phyloP scores from a whole-genome alignment of 2,888 invertebrate genomes.

The Acanthococcus lagerstroemiae region DNA sequence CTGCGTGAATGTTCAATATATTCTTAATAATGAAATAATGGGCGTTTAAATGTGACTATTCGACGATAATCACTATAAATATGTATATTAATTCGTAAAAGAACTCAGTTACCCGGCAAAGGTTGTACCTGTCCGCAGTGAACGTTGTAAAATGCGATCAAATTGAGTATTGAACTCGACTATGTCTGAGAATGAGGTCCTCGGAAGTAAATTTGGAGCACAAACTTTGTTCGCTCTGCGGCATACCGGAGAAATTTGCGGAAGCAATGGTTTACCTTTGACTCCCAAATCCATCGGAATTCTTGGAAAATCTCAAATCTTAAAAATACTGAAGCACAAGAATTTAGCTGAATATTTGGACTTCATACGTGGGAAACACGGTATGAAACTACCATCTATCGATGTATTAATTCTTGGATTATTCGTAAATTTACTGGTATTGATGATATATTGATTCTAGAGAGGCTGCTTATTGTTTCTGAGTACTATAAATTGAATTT shows the following conservation, averaged over 20 bases:
- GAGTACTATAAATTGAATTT: slow-evolving; percentile 64
- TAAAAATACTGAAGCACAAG: slow-evolving; percentile 67
- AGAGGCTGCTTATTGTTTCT: slow-evolving; percentile 70
- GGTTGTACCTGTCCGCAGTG: no score
- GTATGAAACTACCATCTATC: slow-evolving; percentile 48
- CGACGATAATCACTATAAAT: no score
- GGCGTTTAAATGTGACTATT: no score
- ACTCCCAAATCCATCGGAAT: slow-evolving; percentile 95
- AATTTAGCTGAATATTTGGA: slow-evolving; percentile 84
- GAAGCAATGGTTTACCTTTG: slow-evolving; percentile 88
- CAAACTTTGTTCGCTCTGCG: slow-evolving; percentile 83
- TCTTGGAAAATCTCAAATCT: slow-evolving; percentile 72
- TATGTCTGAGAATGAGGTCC: background rate
- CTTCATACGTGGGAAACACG: slow-evolving; percentile 86
- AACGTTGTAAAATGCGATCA: no score
- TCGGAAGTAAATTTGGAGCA: slow-evolving; percentile 55
- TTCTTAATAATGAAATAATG: no score
- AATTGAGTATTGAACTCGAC: no score
- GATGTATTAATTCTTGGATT: background rate
- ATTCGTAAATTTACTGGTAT: background rate
- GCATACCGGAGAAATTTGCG: slow-evolving; percentile 83
- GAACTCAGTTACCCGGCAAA: no score
- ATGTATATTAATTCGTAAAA: no score
- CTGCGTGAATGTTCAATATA: no score
- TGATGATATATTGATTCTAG: slow-evolving; percentile 48